Conservation (phyloP, 2,888 invertebrate species). For the Bombylius major region DNA sequence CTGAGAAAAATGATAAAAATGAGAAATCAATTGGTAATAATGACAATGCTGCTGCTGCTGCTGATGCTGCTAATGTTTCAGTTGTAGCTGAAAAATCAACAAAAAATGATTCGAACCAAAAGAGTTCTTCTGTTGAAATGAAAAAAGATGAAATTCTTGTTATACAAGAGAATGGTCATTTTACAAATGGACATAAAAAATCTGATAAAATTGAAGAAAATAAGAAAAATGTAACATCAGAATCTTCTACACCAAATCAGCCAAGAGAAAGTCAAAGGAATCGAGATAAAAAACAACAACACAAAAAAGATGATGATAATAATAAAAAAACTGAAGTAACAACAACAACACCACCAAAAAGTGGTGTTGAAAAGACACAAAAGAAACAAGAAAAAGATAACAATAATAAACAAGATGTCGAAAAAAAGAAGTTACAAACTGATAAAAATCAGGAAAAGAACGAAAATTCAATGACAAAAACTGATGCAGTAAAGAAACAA, state of each 20-base stretch:
- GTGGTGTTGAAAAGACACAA: not conserved
- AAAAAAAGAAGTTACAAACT: not conserved
- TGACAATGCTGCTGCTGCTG: too few relatives aligned
- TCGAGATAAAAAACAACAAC: not conserved
- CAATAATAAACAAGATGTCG: not conserved
- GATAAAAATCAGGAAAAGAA: not conserved
- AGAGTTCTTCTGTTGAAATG: too few relatives aligned
- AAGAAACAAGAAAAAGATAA: not conserved
- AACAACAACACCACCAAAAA: constrained; percentile 5
- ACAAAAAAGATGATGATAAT: constrained; percentile 5
- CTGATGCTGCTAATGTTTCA: too few relatives aligned
- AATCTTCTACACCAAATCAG: not conserved
- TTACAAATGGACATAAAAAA: not conserved
- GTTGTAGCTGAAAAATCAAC: not conserved
- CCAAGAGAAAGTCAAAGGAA: not conserved
- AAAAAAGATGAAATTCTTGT: not conserved
- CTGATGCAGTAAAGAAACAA: not conserved
- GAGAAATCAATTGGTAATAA: not conserved
- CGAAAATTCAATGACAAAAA: not conserved
- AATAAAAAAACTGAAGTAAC: constrained; percentile 5
- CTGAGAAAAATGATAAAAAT: not conserved
- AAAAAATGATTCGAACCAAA: too few relatives aligned
- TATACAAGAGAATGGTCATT: not conserved
- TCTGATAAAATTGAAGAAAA: not conserved
- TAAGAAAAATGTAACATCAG: not conserved